Evolutionary conservation across 2,888 invertebrate genomes (phyloP), one percentile per base, ranked within the genome.

Genomic region (Pristionchus fissidentatus): DNA sequence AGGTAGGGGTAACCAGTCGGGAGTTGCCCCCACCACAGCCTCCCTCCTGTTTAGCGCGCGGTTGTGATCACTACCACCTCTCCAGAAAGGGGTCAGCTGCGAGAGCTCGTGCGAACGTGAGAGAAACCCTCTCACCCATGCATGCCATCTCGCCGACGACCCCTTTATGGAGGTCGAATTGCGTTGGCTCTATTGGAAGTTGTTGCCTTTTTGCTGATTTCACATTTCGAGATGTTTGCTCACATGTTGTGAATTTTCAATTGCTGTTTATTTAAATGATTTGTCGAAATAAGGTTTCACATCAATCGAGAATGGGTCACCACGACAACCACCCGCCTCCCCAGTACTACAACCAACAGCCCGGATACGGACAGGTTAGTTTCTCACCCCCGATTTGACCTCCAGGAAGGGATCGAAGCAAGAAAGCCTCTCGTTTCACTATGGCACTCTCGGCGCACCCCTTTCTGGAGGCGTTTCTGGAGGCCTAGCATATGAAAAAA

Each of bases 241-340:
- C 60, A 8, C n/a, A n/a, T n/a, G n/a, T n/a, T n/a, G n/a, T n/a
- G n/a, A n/a, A n/a, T n/a, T n/a, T n/a, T n/a, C n/a, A n/a, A n/a
- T n/a, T n/a, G n/a, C n/a, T n/a, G n/a, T n/a, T n/a, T n/a, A n/a
- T n/a, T 32, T 32, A 1, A 15, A 3, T 10, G 4, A 29, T 29
- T 8, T 1, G 29, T 0, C 29, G 7, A 22, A 19, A 32, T 60
- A 29, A 60, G 19, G 32, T 8, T 32, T 60, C 60, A 60, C 8
- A 4, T 4, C 26, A 10, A 15, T 3, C 52, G 3, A 66, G 38
- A 3, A 66, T 66, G 66, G 66, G 66, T 19, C 38, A 66, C 26
- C 35, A 66, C 66, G 66, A 66, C 8, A 29, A 62, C 35, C 38
- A 66, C 66, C 66, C 66, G 19, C 66, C 66, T 8, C 66, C 66